phyloP scores from a whole-genome alignment of 2,888 invertebrate species.

The Dasypogon diadema region DNA sequence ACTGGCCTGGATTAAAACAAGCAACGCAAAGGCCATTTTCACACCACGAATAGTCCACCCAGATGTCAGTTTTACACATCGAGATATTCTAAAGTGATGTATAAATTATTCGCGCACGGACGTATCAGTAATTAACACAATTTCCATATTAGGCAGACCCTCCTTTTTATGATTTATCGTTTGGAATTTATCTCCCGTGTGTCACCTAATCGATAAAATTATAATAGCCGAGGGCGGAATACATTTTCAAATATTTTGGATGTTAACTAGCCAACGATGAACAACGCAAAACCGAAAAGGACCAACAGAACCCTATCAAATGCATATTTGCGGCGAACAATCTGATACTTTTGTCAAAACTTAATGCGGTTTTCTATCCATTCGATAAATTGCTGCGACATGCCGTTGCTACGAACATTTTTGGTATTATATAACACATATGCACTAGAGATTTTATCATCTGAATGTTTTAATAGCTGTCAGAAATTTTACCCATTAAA shows the following conservation, averaged over 20 bases:
- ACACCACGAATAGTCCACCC: neutral
- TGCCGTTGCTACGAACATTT: neutral
- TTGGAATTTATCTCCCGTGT: conserved; percentile 29
- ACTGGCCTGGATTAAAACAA: conserved; percentile 1
- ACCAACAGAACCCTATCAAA: conserved; percentile 43
- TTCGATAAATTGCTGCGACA: conserved; percentile 36
- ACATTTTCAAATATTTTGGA: conserved; percentile 44
- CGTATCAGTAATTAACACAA: conserved; percentile 50
- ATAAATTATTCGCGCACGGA: conserved; percentile 46
- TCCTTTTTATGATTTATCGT: conserved; percentile 45
- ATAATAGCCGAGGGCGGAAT: conserved; percentile 44
- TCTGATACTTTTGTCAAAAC: conserved; percentile 48
- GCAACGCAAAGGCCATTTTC: conserved; percentile 18
- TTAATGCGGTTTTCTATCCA: conserved; percentile 25
- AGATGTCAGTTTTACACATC: neutral
- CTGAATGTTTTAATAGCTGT: conserved; percentile 34
- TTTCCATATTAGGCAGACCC: conserved; percentile 25
- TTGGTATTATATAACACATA: neutral
- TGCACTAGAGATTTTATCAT: conserved; percentile 13
- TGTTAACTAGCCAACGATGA: conserved; percentile 27
- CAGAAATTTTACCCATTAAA: conserved; percentile 13
- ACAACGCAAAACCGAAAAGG: conserved; percentile 34
- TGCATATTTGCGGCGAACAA: conserved; percentile 44
- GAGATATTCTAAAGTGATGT: conserved; percentile 28
- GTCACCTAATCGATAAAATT: conserved; percentile 50